phyloP scores from a whole-genome alignment of 2,113 vertebrate species.

The Paraplagusia blochii region DNA sequence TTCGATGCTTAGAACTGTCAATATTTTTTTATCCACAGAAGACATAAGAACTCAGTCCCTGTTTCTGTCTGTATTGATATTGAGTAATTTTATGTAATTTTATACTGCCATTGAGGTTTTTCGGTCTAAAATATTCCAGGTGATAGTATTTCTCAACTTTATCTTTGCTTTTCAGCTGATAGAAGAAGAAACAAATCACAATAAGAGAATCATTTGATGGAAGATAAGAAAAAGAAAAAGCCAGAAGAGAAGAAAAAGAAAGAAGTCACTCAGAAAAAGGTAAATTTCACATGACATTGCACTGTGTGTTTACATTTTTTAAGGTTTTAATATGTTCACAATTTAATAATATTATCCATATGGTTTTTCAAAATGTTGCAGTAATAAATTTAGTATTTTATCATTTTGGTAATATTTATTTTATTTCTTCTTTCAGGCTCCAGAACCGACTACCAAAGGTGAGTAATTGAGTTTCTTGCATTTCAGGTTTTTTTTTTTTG shows the following conservation, averaged over 20 bases:
- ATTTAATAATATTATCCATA: no score
- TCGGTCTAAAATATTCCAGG: not conserved
- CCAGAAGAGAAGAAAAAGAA: conserved; percentile 99
- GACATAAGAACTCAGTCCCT: no score
- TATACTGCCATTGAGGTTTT: not conserved
- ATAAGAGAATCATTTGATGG: conserved; percentile 98
- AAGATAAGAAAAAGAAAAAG: conserved; percentile 99
- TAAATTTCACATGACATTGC: conserved; percentile 36
- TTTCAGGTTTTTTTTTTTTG: not conserved
- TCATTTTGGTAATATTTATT: not conserved
- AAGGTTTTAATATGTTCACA: no score
- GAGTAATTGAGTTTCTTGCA: conserved; percentile 58
- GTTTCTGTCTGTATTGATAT: no score
- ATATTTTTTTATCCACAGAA: no score
- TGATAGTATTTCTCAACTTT: not conserved
- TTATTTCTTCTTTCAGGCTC: conserved; percentile 78
- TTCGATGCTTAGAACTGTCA: conserved; percentile 10
- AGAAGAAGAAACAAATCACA: conserved; percentile 84
- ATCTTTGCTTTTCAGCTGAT: conserved; percentile 68
- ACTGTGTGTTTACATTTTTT: no score
- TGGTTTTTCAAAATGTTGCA: no score
- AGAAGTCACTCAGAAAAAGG: conserved; percentile 97
- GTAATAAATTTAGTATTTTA: not conserved
- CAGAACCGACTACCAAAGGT: conserved; percentile 99
- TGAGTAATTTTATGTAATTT: no score